phyloP scores from a whole-genome alignment of 1,140 invertebrate species.

The Adelges cooleyi region DNA sequence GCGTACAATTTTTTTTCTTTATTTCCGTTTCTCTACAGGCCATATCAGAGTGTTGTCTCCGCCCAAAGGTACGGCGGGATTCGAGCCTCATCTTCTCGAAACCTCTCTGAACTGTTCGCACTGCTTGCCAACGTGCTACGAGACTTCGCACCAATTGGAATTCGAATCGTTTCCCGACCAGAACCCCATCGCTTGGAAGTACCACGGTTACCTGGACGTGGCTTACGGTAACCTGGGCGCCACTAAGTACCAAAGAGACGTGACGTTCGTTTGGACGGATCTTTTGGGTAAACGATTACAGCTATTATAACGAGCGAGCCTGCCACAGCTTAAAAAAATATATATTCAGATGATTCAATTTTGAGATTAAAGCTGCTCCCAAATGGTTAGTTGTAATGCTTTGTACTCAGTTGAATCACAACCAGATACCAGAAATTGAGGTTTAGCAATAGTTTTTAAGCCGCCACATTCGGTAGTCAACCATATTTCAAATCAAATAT shows the following conservation, averaged over 20 bases:
- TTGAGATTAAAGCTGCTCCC: too few relatives aligned
- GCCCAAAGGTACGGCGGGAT: conserved; percentile 29
- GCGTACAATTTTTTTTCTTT: too few relatives aligned
- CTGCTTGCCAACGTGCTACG: conserved; percentile 32
- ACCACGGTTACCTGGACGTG: conserved; percentile 32
- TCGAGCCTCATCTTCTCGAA: conserved; percentile 21
- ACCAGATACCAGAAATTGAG: too few relatives aligned
- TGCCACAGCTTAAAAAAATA: too few relatives aligned
- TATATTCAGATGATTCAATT: too few relatives aligned
- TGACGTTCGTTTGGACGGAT: conserved; percentile 32
- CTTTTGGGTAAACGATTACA: conserved; percentile 33
- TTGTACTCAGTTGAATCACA: too few relatives aligned
- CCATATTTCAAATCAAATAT: too few relatives aligned
- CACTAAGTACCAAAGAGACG: conserved; percentile 32
- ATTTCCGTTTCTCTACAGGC: conserved; percentile 8
- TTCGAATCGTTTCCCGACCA: conserved; percentile 24
- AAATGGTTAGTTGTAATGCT: too few relatives aligned
- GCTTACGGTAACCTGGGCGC: conserved; percentile 32
- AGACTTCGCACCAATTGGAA: conserved; percentile 31
- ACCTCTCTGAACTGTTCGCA: conserved; percentile 32
- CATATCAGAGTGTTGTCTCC: conserved; percentile 30
- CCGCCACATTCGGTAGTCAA: too few relatives aligned
- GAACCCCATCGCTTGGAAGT: not conserved
- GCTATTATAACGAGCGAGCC: too few relatives aligned
- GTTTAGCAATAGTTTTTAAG: too few relatives aligned